A percentile compares a stretch with the other conserved stretches of the same genome.
These are phyloP conservation scores for Drosophila seclusa DNA, from an alignment of 2,888 invertebrate genomes.

Conservation along the genomic window DNA sequence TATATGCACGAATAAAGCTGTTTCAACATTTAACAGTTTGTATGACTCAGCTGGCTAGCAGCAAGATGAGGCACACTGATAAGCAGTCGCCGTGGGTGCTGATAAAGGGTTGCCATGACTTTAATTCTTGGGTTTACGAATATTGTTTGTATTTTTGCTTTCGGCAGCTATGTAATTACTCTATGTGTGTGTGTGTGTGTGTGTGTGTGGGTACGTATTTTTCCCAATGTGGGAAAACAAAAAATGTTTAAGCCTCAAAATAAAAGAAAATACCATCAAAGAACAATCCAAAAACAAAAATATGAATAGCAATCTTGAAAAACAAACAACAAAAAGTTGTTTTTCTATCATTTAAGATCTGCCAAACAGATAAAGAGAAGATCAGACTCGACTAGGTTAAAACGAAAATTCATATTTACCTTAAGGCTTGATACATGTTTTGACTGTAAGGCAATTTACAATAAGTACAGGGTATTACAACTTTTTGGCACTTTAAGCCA, in stretches of 20 bases:
- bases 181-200: neutral
- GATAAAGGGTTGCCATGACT: slow-evolving; percentile 38
- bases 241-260: neutral
- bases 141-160: neutral
- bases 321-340: neutral
- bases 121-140: slow-evolving; percentile 8
- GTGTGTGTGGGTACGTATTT: neutral
- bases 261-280: neutral
- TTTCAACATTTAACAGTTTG: slow-evolving; percentile 40
- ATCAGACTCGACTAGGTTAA: neutral
- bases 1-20: slow-evolving; percentile 16
- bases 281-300: neutral
- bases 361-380: neutral
- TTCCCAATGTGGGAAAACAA: neutral
- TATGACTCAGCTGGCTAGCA: slow-evolving; percentile 24
- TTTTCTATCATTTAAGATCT: neutral
- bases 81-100: slow-evolving; percentile 20
- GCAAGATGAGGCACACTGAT: slow-evolving; percentile 49
- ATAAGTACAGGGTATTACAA: slow-evolving; percentile 17
- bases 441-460: neutral
- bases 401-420: neutral
- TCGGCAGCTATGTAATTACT: neutral
- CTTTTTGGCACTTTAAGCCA: slow-evolving; percentile 29
- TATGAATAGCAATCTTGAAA: neutral
- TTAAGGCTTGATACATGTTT: neutral